Base-by-base conservation (phyloP, 2,113 vertebrate genomes). In the Zootoca vivipara region DNA sequence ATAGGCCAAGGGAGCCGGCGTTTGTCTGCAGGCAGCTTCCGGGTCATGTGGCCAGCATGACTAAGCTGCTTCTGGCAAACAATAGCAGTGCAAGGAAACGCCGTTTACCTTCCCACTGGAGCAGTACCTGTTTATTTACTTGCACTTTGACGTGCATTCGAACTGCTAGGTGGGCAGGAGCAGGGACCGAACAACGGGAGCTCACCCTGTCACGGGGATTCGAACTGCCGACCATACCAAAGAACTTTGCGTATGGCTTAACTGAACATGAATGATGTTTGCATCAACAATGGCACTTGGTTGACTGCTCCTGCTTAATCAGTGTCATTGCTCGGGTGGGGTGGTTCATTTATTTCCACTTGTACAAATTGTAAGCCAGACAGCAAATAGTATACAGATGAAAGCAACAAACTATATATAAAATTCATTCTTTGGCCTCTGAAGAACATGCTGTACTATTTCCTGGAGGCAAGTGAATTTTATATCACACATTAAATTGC, bases 341-440 rank as follows among this genome's bases (percentile, higher is more conserved):
- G 9, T 46, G 10, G 1, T 52, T 75, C 26, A 40, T 70, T 70
- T 72, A 62, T 26, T 16, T 35, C 24, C 12, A 13, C 28, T 72
- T 80, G 35, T 80, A 40, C 33, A 20, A 13, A 38, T 58, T 80
- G 35, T 80, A 40, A 87, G 3, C 35, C 24, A 72, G 62, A 73
- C 16, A 73, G 20, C 15, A 87, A 87, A 87, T 12, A 18, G 28
- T 80, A 90, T 81, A 90, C 82, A 28, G 40, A 13, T 4, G 52
- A 84, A 81, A 64, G 83, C 4, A 64, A 40, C 75, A 84, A 35
- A 83, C 40, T 80, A 13, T 81, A 52, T 89, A 82, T 93, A 90
- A 80, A 91, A 82, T 74, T 93, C 78, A 77, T 81, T 38, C 13
- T 64, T 83, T 65, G 86, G 24, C 67, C 24, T 42, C 78, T 65